Evolutionary conservation across 2,113 vertebrate species (phyloP), one percentile per base, ranked within the genome.

Genomic region (Ictalurus furcatus): DNA sequence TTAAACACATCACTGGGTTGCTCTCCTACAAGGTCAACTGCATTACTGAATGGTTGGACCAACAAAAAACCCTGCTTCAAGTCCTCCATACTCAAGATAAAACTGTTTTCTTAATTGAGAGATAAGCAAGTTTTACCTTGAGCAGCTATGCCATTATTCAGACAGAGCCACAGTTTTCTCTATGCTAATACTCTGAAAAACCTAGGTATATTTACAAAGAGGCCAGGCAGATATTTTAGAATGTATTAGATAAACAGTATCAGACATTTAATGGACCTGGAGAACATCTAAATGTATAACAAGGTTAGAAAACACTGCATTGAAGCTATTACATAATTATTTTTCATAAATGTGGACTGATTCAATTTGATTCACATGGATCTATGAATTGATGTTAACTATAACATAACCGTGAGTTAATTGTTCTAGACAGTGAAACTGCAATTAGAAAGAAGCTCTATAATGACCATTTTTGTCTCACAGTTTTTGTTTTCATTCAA

Each of bases 21-120:
- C 61, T 85, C 73, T 89, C 69, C 65, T 71, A 88, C 92, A 95
- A 94, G 93, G 93, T 95, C 94, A 93, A 58, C 67, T 12, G 78
- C 56, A 58, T 92, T 91, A 88, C 78, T 63, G 63, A 52, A 84
- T 30, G 85, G 61, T 84, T 87, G 79, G 74, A 90, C 87, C 79
- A 91, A 90, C 82, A 91, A 89, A 74, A 82, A 12, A 3, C 6
- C 76, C 80, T 73, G 59, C 87, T 88, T 87, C 87, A 83, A 83
- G 37, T 91, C 78, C 90, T 89, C 79, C 76, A 81, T 79, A 73
- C 58, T 73, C 59, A 23, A 84, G 79, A 90, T 88, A 92, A 92
- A 91, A 76, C 40, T 84, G 86, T 89, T 89, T 90, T 88, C 89
- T 90, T 91, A 90, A 76, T 44, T 61, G 5, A 40, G 44, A 89